Evolutionary conservation across 1,140 invertebrate genomes (phyloP), one percentile per base, ranked within the genome.

Genomic region (Zaprionus kolodkinae): DNA sequence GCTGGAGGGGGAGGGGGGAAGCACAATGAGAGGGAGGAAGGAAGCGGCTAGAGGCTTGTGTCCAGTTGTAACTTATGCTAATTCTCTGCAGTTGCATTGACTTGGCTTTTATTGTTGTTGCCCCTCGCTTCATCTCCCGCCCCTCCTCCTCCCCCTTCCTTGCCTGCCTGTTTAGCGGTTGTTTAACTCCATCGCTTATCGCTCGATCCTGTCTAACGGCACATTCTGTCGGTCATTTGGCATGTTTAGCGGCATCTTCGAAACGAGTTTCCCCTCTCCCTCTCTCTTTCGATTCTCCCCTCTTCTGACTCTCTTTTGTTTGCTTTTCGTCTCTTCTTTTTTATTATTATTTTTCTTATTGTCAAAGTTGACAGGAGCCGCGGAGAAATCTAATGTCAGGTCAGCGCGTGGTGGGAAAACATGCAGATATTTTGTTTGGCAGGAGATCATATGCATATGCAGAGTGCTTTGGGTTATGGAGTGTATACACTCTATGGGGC

Each of bases 61-160:
- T 27, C 35, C 56, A 43, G 76, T 83, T 81, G 75, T 85, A 80
- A 85, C 85, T 89, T 89, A 85, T 76, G 78, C 76, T 89, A 88
- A 88, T 88, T 89, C 71, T 84, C 74, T 85, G 62, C 6, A 30
- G 77, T 75, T 36, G 10, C 67, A 67, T 45, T 40, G 27, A 35
- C 54, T 45, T 27, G 33, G 4, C 33, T 35, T 35, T 35, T 10
- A 35, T 35, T 62, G 57, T 38, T 55, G 50, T 36, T 60, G 54
- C 62, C 15, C 63, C 50, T 40, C 38, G 6, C 38, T 40, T 40
- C 10, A 9, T 5, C 38, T 1, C 17, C 17, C 10, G n/a, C 21
- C 21, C 21, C 2, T 21, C 21, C 2, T 21, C 2, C 21, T 2
- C 21, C 2, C 2, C 21, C 21, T 21, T 21, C 21, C 21, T 21